Conservation (phyloP, 2,888 invertebrate species). For the Sarcophaga rosellei region DNA sequence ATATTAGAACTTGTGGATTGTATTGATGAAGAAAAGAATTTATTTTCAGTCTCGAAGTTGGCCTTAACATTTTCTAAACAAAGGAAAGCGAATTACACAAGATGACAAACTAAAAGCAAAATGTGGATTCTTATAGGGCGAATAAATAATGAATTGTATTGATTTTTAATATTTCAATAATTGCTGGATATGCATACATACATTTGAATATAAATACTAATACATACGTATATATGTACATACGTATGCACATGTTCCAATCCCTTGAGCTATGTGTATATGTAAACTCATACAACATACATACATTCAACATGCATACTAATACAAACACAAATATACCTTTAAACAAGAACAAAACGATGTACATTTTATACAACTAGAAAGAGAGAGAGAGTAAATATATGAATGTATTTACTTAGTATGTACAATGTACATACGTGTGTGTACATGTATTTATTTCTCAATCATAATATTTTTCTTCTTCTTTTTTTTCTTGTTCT, state of each 20-base stretch:
- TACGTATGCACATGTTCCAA: not conserved
- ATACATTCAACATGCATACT: too few relatives aligned
- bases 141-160: slow-evolving; percentile 39
- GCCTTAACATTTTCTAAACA: not conserved
- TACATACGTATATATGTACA: not conserved
- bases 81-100: slow-evolving; percentile 3
- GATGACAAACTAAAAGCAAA: slow-evolving; percentile 47
- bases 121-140: slow-evolving; percentile 53
- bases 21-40: too few relatives aligned
- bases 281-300: not conserved
- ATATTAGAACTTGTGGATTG: too few relatives aligned
- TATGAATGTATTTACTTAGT: not conserved
- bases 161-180: slow-evolving; percentile 47
- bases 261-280: too few relatives aligned
- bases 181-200: slow-evolving; percentile 41
- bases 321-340: not conserved
- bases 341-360: slow-evolving; percentile 46
- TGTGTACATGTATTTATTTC: not conserved
- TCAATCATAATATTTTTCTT: slow-evolving; percentile 10
- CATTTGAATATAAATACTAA: not conserved
- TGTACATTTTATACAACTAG: not conserved
- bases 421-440: too few relatives aligned
- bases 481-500: slow-evolving; percentile 7
- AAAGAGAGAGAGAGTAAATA: not conserved
- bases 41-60: too few relatives aligned